These are phyloP conservation scores for Noctilio leporinus DNA, from an alignment of 2,113 vertebrate genomes.

Conservation along the genomic window DNA sequence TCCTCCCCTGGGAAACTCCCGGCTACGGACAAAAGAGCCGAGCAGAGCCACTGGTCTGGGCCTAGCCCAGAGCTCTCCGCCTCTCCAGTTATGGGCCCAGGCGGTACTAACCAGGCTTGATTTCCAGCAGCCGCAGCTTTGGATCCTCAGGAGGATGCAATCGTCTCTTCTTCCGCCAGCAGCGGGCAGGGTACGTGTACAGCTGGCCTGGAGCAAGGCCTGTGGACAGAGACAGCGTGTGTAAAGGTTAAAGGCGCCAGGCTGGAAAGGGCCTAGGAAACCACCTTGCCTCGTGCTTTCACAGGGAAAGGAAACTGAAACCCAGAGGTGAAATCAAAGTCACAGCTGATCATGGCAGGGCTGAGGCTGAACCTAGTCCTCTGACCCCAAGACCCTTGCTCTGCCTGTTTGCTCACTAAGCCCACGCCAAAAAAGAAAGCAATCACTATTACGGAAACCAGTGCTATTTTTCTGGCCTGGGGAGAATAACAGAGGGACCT, in stretches of 20 bases:
- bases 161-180: conserved; percentile 96
- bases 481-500: background rate
- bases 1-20: background rate
- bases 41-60: too few species aligned
- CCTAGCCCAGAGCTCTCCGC: background rate
- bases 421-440: background rate
- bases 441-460: background rate
- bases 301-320: background rate
- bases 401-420: background rate
- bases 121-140: conserved; percentile 90
- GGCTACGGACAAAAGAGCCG: background rate
- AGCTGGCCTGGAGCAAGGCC: conserved; percentile 93
- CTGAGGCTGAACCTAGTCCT: background rate
- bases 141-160: conserved; percentile 91
- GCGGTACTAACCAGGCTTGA: conserved; percentile 87
- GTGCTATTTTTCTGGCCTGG: background rate
- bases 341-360: background rate
- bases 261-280: background rate
- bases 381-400: background rate
- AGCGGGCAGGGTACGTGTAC: conserved; percentile 96
- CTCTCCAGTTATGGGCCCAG: background rate
- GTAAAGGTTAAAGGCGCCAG: conserved; percentile 28
- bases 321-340: background rate
- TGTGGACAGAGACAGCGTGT: conserved; percentile 63
- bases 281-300: background rate